Evolutionary conservation across 2,113 vertebrate genomes (phyloP), one percentile per base, ranked within the genome.

Genomic region (Corydoras sp.): DNA sequence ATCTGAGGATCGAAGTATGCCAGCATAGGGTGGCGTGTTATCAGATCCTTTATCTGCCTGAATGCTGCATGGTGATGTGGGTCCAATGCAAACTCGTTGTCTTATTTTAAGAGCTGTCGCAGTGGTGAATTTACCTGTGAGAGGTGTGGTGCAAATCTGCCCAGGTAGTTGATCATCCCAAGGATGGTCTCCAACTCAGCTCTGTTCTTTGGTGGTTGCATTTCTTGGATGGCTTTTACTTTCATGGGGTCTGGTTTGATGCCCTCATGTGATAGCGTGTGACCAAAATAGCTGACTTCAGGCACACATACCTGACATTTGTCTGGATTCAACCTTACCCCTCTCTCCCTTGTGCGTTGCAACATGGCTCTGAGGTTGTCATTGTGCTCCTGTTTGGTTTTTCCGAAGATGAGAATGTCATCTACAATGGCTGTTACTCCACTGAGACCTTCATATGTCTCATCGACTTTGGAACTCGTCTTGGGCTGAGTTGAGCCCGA

Each of bases 251-350:
- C 69, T 29, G 69, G 74, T 49, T 65, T 72, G 3, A 75, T 50
- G 11, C 72, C 72, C 0, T 73, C 54, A 3, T 1, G 0, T 58
- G 65, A 24, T 2, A 79, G 50, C 9, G 6, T 55, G 49, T 65
- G 64, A 5, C 75, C 68, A 31, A 77, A 76, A 10, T 73, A 80
- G 9, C 54, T 78, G 2, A 73, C 73, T 29, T 77, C 64, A 29
- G 0, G 71, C 31, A 4, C 79, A 13, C 13, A 79, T 79, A 0
- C 6, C 1, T 24, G 18, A 6, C 71, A 65, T 48, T 75, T 77
- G 7, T 72, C 71, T 1, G 71, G 74, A 12, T 74, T 81, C 0
- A 78, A 63, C 12, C 43, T 64, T 31, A 78, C 31, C 10, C 62
- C 73, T 54, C 10, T 69, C 18, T 75, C 72, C 30, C 60, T 63